Conservation (phyloP, 1,140 invertebrate genomes). For the Pachyrhynchus sulphureomaculatus region DNA sequence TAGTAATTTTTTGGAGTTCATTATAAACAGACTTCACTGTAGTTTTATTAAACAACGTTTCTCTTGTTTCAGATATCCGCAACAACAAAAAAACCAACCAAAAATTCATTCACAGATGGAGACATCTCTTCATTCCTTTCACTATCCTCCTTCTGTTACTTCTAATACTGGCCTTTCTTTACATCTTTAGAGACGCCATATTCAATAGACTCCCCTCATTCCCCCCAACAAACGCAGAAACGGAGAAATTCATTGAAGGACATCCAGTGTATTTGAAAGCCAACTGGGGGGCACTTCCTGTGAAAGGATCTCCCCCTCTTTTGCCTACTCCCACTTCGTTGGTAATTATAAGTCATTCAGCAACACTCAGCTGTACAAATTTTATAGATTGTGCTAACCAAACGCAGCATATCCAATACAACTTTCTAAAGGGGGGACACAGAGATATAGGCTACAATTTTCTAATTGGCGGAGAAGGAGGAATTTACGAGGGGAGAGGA, state of each 20-base stretch:
- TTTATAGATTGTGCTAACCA: constrained; percentile 49
- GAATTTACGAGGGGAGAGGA: constrained; percentile 63
- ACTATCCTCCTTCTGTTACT: neutral
- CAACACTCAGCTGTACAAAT: constrained; percentile 40
- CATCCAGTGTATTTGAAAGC: constrained; percentile 14
- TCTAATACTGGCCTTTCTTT: neutral
- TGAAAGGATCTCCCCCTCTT: neutral
- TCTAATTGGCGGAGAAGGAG: constrained; percentile 66
- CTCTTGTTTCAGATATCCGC: constrained; percentile 6
- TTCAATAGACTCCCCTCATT: neutral
- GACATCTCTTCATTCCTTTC: neutral
- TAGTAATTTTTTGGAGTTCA: too few species aligned
- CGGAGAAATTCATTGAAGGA: neutral
- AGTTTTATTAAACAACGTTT: constrained; percentile 4
- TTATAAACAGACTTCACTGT: too few species aligned
- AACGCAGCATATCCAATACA: constrained; percentile 50
- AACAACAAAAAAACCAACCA: neutral
- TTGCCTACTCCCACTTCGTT: constrained; percentile 20
- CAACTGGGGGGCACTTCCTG: constrained; percentile 19
- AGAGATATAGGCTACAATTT: constrained; percentile 65
- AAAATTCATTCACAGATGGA: neutral
- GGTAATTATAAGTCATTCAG: constrained; percentile 55
- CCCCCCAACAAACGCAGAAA: neutral
- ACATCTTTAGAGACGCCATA: neutral
- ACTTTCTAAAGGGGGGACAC: constrained; percentile 42